Conservation (phyloP, 1,140 invertebrate species). For the Zaprionus ornatus region DNA sequence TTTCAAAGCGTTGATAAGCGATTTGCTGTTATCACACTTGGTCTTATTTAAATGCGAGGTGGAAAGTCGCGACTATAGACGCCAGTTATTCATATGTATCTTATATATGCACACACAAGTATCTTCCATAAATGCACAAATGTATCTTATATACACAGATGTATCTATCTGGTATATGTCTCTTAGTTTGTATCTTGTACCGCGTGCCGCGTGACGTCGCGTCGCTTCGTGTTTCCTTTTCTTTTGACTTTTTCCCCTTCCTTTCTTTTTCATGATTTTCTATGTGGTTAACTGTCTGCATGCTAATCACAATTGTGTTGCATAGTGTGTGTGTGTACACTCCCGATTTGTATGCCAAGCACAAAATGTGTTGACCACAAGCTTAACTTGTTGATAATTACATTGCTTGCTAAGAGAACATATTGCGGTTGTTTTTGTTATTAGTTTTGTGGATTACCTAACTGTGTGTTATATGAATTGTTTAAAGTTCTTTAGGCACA, state of each 20-base stretch:
- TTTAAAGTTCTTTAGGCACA: background rate
- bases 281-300: constrained; percentile 18
- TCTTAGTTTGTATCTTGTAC: background rate
- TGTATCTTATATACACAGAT: too few species aligned
- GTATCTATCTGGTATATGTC: background rate
- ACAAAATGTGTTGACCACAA: background rate
- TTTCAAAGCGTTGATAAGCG: constrained; percentile 21
- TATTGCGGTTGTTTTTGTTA: constrained; percentile 6
- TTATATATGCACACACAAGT: too few species aligned
- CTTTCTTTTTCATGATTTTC: background rate
- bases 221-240: constrained; percentile 1
- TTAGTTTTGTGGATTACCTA: background rate
- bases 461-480: background rate
- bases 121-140: background rate
- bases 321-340: background rate
- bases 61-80: background rate
- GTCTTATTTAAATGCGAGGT: background rate
- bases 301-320: constrained; percentile 12
- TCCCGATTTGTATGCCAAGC: background rate
- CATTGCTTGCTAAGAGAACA: background rate
- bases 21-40: constrained; percentile 14
- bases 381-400: background rate
- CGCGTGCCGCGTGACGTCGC: constrained; percentile 6
- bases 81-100: background rate
- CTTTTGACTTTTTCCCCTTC: background rate